Percentiles rank a stretch among this genome's conserved stretches.
phyloP scores from a whole-genome alignment of 2,888 invertebrate species.

The Pediacus dermestoides region DNA sequence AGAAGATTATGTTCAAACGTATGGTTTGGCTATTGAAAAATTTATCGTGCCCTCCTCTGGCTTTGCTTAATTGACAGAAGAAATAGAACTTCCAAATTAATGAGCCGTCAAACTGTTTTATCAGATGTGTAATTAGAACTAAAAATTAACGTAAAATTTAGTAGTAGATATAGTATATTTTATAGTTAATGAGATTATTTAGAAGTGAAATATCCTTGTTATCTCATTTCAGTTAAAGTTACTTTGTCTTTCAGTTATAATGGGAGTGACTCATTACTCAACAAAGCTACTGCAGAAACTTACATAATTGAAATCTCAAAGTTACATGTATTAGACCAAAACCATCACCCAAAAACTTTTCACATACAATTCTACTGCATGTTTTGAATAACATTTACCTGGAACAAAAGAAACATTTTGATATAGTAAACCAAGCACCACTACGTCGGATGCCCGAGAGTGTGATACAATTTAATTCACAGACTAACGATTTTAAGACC shows the following conservation, averaged over 20 bases:
- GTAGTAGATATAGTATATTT: background rate
- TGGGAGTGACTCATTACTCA: conserved; percentile 31
- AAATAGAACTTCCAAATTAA: no score
- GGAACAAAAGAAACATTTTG: conserved; percentile 4
- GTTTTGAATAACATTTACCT: conserved; percentile 8
- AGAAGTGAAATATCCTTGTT: conserved; percentile 21
- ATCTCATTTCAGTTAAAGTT: conserved; percentile 29
- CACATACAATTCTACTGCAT: conserved; percentile 5
- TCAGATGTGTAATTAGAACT: conserved; percentile 3
- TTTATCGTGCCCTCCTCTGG: no score
- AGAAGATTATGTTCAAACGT: no score
- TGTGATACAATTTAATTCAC: no score
- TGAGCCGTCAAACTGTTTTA: conserved; percentile 1
- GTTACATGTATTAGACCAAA: conserved; percentile 28
- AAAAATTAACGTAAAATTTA: conserved; percentile 5
- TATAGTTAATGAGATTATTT: conserved; percentile 17
- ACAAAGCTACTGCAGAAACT: conserved; percentile 33
- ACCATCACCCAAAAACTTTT: conserved; percentile 5
- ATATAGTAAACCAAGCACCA: no score
- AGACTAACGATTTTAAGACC: no score
- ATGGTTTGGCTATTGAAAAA: no score
- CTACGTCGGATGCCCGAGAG: no score
- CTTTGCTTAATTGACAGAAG: no score
- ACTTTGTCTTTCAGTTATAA: conserved; percentile 30
- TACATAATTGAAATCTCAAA: conserved; percentile 35